Percentiles rank a stretch among this genome's conserved stretches.
phyloP scores from a whole-genome alignment of 2,888 invertebrate species.

The Harpagoxenus sublaevis region DNA sequence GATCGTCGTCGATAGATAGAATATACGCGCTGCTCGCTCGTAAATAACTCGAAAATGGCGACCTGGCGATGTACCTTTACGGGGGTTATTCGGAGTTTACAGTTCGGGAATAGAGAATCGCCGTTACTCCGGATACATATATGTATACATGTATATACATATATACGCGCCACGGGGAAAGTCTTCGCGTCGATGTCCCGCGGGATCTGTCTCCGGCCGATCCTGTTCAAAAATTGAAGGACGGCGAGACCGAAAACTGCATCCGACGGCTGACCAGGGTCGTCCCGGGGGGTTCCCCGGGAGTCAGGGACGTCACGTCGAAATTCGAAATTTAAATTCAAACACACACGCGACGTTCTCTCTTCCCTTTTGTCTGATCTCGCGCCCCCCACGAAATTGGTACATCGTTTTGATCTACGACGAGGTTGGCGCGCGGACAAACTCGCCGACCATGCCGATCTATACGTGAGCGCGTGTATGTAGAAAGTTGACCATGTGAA shows the following conservation, averaged over 20 bases:
- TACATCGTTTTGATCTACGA: slow-evolving; percentile 78
- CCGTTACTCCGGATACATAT: slow-evolving; percentile 73
- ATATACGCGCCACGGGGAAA: slow-evolving; percentile 60
- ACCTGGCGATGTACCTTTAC: slow-evolving; percentile 78
- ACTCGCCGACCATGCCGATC: slow-evolving; percentile 1
- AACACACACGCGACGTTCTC: slow-evolving; percentile 74
- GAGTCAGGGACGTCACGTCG: slow-evolving; percentile 70
- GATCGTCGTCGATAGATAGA: slow-evolving; percentile 66
- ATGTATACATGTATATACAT: not conserved
- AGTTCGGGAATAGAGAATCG: slow-evolving; percentile 77
- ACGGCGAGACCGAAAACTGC: slow-evolving; percentile 82
- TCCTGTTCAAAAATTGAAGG: slow-evolving; percentile 85
- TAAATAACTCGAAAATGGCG: slow-evolving; percentile 78
- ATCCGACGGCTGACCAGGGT: slow-evolving; percentile 84
- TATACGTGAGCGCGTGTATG: not conserved
- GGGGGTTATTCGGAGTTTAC: slow-evolving; percentile 82
- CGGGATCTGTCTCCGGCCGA: slow-evolving; percentile 73
- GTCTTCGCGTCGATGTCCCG: slow-evolving; percentile 65
- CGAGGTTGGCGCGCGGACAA: slow-evolving; percentile 66
- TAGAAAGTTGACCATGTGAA: slow-evolving; percentile 55
- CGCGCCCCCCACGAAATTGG: slow-evolving; percentile 72
- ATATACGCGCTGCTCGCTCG: slow-evolving; percentile 51
- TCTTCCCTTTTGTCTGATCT: slow-evolving; percentile 47
- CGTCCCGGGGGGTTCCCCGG: slow-evolving; percentile 71
- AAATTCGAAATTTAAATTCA: slow-evolving; percentile 84